Conservation (phyloP, 2,797 vertebrate genomes). For the Lagorchestes hirsutus region DNA sequence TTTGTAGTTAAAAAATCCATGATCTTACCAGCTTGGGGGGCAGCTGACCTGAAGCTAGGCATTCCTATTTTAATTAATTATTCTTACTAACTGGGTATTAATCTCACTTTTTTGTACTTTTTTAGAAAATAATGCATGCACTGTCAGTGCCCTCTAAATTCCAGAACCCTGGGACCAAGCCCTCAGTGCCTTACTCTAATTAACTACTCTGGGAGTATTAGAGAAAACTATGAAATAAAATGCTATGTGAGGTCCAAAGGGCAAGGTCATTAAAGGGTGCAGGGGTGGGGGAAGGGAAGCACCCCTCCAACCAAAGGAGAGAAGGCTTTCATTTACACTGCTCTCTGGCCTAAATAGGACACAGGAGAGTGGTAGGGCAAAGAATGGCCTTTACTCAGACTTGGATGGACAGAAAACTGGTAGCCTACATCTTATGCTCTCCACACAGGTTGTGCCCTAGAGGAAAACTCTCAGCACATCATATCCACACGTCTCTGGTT, state of each 20-base stretch:
- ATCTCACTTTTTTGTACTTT: neutral
- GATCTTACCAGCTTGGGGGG: neutral
- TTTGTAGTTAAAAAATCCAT: neutral
- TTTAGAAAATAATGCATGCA: neutral
- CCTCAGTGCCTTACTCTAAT: neutral
- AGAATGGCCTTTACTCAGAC: neutral
- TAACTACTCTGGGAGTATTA: neutral
- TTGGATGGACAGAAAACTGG: neutral
- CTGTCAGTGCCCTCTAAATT: neutral
- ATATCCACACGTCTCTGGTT: slow-evolving; percentile 54
- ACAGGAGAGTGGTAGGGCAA: neutral
- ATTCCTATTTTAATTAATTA: neutral
- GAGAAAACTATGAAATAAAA: neutral
- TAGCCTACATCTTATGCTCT: neutral
- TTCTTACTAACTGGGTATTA: neutral
- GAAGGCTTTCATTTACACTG: neutral
- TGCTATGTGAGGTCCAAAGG: neutral
- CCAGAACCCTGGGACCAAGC: neutral
- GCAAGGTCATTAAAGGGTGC: neutral
- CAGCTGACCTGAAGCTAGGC: neutral
- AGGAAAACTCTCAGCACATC: slow-evolving; percentile 58
- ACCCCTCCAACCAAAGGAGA: neutral
- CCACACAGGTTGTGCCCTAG: neutral
- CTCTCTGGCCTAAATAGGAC: neutral
- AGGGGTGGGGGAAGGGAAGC: neutral